Evolutionary conservation across 2,888 invertebrate species (phyloP).

Genomic region (Drosophila vallismaia): DNA sequence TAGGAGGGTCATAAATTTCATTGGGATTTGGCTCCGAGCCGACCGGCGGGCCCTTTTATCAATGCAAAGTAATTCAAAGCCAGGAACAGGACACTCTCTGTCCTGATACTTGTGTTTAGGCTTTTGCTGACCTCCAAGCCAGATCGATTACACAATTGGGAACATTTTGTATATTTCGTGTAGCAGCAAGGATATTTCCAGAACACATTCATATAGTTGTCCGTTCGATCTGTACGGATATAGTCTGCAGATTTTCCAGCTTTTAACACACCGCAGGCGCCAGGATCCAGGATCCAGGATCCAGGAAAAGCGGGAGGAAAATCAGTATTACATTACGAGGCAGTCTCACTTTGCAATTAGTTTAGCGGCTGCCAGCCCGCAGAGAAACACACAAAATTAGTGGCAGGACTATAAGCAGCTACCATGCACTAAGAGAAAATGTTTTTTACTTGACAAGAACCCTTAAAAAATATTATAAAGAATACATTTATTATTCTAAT

Average conservation of each 20-base stretch:
- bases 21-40: slow-evolving; percentile 17
- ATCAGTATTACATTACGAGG: slow-evolving; percentile 1
- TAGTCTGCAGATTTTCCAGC: slow-evolving; percentile 1
- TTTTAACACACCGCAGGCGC: neutral
- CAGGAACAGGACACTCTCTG: slow-evolving; percentile 26
- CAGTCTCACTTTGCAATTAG: slow-evolving; percentile 48
- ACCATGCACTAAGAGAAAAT: neutral
- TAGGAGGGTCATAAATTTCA: slow-evolving; percentile 38
- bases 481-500: too few species aligned
- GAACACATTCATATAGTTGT: neutral
- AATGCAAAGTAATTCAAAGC: slow-evolving; percentile 33
- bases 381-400: slow-evolving; percentile 47
- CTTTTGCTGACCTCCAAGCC: slow-evolving; percentile 13
- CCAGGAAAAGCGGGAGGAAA: slow-evolving; percentile 12
- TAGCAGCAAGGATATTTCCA: neutral
- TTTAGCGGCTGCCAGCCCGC: slow-evolving; percentile 45
- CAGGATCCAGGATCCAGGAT: too few species aligned
- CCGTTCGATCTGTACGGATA: neutral
- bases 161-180: slow-evolving; percentile 2
- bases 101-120: neutral
- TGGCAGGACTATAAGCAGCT: slow-evolving; percentile 41
- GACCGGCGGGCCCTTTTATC: slow-evolving; percentile 26
- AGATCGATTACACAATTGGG: slow-evolving; percentile 32
- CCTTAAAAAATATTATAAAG: too few species aligned
- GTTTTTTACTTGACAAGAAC: too few species aligned